Base-by-base conservation (phyloP, 2,113 vertebrate genomes). In the Oryzias curvinotus region DNA sequence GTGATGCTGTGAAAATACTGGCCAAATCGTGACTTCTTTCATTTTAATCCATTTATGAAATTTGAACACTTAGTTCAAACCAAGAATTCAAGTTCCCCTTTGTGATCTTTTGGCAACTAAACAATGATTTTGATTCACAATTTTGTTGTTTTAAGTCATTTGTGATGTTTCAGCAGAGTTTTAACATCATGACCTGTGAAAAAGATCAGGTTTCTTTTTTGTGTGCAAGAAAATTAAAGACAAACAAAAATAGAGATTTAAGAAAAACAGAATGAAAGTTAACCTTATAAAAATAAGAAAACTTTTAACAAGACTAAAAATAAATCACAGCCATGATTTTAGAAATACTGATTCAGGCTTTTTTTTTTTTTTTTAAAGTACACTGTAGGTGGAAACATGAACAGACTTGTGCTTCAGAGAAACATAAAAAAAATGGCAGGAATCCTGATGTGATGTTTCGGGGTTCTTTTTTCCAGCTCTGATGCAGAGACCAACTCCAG, bases 361-460 rank as follows among this genome's bases (percentile, higher is more conserved):
- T 13, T 12, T 36, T 36, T 28, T 28, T 23, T n/a, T n/a, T 26
- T 26, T 36, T 36, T 36, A n/a, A 23, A 5, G 30, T 0, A 12
- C 1, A 45, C 18, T 36, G 52, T 52, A 62, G 60, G 28, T 19
- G 14, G 16, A 21, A 18, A 61, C 5, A 49, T 43, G 44, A 52
- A 79, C 25, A 66, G 1, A 28, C 50, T 57, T 21, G 1, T 52
- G 68, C 36, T 55, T 56, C 47, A 66, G 10, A 47, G 5, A 41
- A 10, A 51, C 19, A 71, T 45, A 53, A 52, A 52, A 50, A 52
- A 59, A 52, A 57, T 14, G 72, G 72, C 71, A 83, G 68, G 75
- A 88, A 89, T 77, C 83, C 82, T 88, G 78, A 83, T 65, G 14
- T n/a, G 25, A 77, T 23, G 30, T 71, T 78, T 21, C 46, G 67